Evolutionary conservation across 2,797 vertebrate species (phyloP).

Genomic region (Pseudochirops corinnae): DNA sequence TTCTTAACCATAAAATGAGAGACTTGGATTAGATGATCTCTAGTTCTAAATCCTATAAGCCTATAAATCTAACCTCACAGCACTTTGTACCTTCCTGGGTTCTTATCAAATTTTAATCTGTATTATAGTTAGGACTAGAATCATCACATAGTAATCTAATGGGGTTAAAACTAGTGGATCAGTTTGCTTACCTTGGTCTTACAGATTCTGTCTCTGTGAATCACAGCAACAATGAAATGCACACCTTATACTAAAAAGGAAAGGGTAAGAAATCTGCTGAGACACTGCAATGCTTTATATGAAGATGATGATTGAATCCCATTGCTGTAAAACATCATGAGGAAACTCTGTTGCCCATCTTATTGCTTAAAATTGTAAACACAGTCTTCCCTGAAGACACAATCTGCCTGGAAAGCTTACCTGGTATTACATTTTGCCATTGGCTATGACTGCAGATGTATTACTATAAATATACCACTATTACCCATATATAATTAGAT

Average conservation of each 20-base stretch:
- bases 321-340: not conserved
- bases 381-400: not conserved
- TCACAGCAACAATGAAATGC: not conserved
- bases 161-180: not conserved
- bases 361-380: fast-evolving
- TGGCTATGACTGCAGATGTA: conserved; percentile 63
- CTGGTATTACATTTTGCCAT: conserved; percentile 41
- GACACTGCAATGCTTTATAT: not conserved
- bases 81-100: not conserved
- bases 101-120: not conserved
- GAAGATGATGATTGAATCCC: not conserved
- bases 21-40: not conserved
- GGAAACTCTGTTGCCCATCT: not conserved
- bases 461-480: conserved; percentile 57
- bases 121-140: not conserved
- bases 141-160: not conserved
- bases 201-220: not conserved
- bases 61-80: not conserved
- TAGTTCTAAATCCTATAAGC: not conserved
- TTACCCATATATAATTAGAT: conserved; percentile 62
- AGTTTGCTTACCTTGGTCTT: not conserved
- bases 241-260: not conserved
- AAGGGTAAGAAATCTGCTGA: not conserved
- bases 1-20: not conserved
- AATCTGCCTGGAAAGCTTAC: not conserved